Evolutionary conservation across 2,888 invertebrate genomes (phyloP), one percentile per base, ranked within the genome.

Genomic region (Anthophora plumipes): DNA sequence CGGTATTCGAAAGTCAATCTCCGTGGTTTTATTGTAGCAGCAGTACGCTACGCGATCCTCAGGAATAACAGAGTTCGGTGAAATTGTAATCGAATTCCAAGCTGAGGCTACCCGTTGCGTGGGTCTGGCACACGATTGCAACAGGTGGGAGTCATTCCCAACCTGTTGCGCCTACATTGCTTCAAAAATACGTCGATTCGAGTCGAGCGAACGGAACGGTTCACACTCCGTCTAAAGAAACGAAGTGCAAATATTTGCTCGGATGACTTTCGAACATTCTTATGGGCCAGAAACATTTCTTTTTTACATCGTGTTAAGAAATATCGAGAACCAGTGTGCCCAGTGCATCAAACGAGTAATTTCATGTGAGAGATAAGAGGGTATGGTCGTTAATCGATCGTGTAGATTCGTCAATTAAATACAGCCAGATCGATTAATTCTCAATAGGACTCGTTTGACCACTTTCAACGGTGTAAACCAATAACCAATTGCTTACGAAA

Each of bases 111-210:
- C 77, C 64, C 74, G 69, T 82, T 85, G 88, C 87, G 87, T 87
- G 81, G 84, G 88, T 59, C 82, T 80, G 73, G 77, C 75, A 25
- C 75, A 85, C 82, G 66, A 81, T 84, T 80, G 84, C 87, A 89
- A 90, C 90, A 90, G 88, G 89, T 90, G 90, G 89, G 85, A 79
- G 83, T 74, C 59, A 74, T 84, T 84, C 63, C 67, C 83, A 88
- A 90, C 89, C 90, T 90, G 90, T 90, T 90, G 90, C 88, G 88
- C 82, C 85, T 80, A 61, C 78, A 54, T 76, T 71, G 73, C 57
- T 76, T 77, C 74, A 87, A 80, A 87, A 84, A 85, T 83, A 71
- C 72, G 69, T 61, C 68, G 68, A 79, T 77, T 57, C 79, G 66
- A 67, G 14, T 39, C 59, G 50, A 43, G 55, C 37, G 39, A 50